Evolutionary conservation across 1,140 invertebrate species (phyloP).

Genomic region (Achroia grisella): DNA sequence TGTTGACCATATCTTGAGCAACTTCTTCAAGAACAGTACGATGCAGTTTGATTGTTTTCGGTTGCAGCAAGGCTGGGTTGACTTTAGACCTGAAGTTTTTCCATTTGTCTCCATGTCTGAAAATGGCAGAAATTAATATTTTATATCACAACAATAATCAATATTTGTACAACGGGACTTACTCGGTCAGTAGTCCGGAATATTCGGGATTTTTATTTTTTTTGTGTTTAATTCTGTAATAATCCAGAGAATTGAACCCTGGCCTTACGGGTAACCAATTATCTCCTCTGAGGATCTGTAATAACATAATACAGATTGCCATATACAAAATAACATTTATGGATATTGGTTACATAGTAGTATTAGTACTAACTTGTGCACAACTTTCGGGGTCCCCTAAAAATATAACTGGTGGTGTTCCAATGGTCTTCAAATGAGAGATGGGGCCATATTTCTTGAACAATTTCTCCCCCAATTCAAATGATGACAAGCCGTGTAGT

Average conservation of each 20-base stretch:
- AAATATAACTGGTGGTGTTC: conserved; percentile 19
- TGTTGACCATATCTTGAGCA: conserved; percentile 45
- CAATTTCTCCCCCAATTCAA: conserved; percentile 8
- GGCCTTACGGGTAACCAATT: conserved; percentile 34
- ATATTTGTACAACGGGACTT: conserved; percentile 1
- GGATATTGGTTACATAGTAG: not conserved
- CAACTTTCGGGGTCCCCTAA: conserved; percentile 28
- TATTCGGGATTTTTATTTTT: conserved; percentile 13
- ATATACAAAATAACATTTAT: too few species aligned
- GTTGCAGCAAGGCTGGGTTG: conserved; percentile 67
- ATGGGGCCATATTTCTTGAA: conserved; percentile 38
- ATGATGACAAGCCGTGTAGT: conserved; percentile 7
- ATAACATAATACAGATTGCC: conserved; percentile 1
- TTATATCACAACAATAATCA: not conserved
- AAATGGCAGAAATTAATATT: conserved; percentile 12
- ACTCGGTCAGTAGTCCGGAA: conserved; percentile 34
- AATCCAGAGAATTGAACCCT: conserved; percentile 38
- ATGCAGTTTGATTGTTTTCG: conserved; percentile 67
- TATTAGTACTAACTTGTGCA: conserved; percentile 24
- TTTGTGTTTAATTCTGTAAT: conserved; percentile 29
- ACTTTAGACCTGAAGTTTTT: conserved; percentile 81
- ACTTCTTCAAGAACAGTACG: conserved; percentile 55
- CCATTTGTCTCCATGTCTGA: conserved; percentile 86
- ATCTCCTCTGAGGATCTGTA: conserved; percentile 41
- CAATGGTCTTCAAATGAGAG: conserved; percentile 25